phyloP scores from a whole-genome alignment of 2,797 vertebrate genomes.

The Hybognathus amarus region DNA sequence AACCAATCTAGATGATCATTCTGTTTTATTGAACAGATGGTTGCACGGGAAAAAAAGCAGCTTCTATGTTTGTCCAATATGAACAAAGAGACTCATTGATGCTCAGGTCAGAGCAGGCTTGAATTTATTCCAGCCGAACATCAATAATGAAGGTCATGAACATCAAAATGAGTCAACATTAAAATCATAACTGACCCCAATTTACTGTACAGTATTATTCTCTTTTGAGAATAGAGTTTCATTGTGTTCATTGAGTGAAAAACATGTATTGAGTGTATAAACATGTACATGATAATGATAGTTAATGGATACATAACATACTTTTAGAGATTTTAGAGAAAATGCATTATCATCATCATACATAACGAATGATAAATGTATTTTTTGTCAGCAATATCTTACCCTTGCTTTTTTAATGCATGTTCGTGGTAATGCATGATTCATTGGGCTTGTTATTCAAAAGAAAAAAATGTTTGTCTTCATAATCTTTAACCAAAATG shows the following conservation, averaged over 20 bases:
- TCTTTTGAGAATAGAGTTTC: not conserved
- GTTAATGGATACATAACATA: not conserved
- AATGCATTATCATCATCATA: not conserved
- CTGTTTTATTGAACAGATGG: constrained; percentile 11
- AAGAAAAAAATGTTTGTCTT: not conserved
- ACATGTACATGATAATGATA: no score
- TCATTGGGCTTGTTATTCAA: not conserved
- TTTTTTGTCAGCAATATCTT: not conserved
- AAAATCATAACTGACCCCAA: not conserved
- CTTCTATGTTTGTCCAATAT: constrained; percentile 11
- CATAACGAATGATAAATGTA: not conserved
- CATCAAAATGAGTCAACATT: constrained; percentile 1
- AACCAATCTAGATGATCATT: not conserved
- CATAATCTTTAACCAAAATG: not conserved
- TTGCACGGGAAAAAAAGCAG: constrained; percentile 32
- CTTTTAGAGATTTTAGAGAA: not conserved
- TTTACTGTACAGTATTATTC: not conserved
- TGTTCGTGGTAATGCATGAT: not conserved
- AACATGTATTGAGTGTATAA: not conserved
- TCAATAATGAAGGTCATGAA: constrained; percentile 33
- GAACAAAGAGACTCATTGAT: constrained; percentile 44
- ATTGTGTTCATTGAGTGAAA: not conserved
- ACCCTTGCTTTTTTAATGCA: not conserved
- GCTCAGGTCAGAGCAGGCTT: constrained; percentile 14
- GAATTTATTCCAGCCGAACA: constrained; percentile 4